These are phyloP conservation scores for Callimico goeldii DNA, from an alignment of 2,797 vertebrate species.

Conservation along the genomic window DNA sequence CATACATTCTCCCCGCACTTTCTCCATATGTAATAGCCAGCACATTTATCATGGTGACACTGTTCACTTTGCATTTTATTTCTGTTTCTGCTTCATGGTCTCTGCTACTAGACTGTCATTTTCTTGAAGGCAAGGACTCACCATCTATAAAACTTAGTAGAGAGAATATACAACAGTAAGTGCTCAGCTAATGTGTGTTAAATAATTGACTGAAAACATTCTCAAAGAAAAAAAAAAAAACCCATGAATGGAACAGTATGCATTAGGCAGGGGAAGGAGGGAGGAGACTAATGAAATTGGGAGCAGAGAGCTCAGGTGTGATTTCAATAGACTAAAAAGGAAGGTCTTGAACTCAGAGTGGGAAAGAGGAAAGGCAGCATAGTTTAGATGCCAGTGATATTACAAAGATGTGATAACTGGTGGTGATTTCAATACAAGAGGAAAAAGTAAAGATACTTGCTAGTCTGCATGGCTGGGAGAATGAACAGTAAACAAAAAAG, in stretches of 20 bases:
- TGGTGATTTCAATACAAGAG: background rate
- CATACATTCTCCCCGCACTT: background rate
- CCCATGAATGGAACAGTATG: background rate
- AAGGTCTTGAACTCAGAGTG: background rate
- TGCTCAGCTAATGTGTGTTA: background rate
- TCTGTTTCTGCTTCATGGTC: background rate
- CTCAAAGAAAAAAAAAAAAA: background rate
- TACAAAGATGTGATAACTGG: background rate
- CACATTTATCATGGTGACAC: background rate
- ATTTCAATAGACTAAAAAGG: background rate
- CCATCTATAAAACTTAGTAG: background rate
- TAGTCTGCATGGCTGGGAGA: background rate
- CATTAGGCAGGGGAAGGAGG: background rate
- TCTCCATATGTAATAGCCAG: background rate
- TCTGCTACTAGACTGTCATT: background rate
- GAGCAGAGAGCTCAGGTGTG: background rate
- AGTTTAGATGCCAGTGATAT: background rate
- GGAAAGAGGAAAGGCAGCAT: background rate
- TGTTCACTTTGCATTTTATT: background rate
- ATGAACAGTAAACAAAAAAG: background rate
- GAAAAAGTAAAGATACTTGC: background rate
- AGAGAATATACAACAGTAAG: background rate
- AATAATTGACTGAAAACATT: background rate
- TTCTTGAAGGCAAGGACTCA: background rate
- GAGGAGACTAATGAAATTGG: background rate